Evolutionary conservation across 1,140 invertebrate genomes (phyloP), one percentile per base, ranked within the genome.

Genomic region (Atta cephalotes): DNA sequence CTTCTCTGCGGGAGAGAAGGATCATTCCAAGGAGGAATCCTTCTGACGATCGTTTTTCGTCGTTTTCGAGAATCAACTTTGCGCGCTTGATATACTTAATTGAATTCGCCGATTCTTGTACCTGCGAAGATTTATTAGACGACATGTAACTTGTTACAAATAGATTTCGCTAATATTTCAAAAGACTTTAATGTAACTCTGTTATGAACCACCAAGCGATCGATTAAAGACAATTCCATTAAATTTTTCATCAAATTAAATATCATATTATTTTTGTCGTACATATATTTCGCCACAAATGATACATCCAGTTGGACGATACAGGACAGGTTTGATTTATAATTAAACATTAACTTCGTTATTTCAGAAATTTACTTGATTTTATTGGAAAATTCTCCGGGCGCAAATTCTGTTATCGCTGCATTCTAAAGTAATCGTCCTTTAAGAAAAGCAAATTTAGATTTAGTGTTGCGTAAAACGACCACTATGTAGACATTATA

Each of bases 381-480:
- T 39, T 77, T 85, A 77, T 85, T 25, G 58, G 77, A 63, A 70
- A 82, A 80, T 76, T 63, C 31, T 25, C 39, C 39, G 18, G 16
- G 14, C 58, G 51, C 35, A 77, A 87, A 85, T 85, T 87, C 66
- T 62, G 56, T 76, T 85, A 76, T 85, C 81, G 70, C 53, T 80
- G 60, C 31, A 74, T 31, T 85, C 62, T 58, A 68, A 68, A 58
- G 66, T 76, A 85, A 85, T 87, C 25, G 35, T 62, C 68, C 35
- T 85, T 87, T 51, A 82, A 76, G 68, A 39, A 85, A 68, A 76
- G 35, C 51, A 77, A 85, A 87, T 77, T 87, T 85, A 60, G 58
- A 70, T 70, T 70, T 70, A 65, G 58, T 56, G 35, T 85, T 76
- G 45, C 71, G 45, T 68, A 85, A 85, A 85, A 76, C 63, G 45